Evolutionary conservation across 2,797 vertebrate genomes (phyloP), one percentile per base, ranked within the genome.

Genomic region (Rhodeus uyekii): DNA sequence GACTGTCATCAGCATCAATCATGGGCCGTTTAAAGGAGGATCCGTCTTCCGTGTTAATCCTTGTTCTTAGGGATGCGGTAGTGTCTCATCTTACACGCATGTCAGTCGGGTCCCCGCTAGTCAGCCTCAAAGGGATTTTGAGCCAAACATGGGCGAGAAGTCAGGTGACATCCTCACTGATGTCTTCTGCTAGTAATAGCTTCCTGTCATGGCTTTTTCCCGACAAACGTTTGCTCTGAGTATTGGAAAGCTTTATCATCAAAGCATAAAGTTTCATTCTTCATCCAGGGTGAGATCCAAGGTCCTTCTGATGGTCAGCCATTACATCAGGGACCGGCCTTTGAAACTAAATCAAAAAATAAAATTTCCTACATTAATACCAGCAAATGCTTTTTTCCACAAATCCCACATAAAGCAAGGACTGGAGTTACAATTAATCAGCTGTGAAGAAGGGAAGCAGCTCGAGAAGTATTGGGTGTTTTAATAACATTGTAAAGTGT

Each of bases 211-310:
- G n/a, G 29, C 82, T 72, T 24, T 50, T 83, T 83, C 82, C 82
- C 82, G 76, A 83, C 46, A 83, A 65, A 19, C 71, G 18, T 78
- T 79, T 50, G 69, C 61, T 80, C 71, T 8, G 82, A 19, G 60
- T 83, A 79, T 73, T 83, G 76, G 60, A 78, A 83, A 83, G 76
- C 76, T 80, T 79, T 58, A 80, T 74, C 64, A 80, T 63, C 50
- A 58, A 29, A 79, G 76, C 61, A 46, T 80, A 80, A 67, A 84
- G 82, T 80, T 84, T 84, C 82, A 83, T 65, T 63, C 50, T 65
- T 69, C 67, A 71, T 63, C 38, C 75, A 36, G 36, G 67, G 8
- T 7, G 19, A 50, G 76, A 72, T 64, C 38, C 69, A 39, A 75
- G 69, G 69, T 79, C 76, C 29, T 67, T 68, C 9, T 75, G 48